These are phyloP conservation scores for Ambastaia sidthimunki DNA, from an alignment of 2,797 vertebrate genomes.

Conservation along the genomic window DNA sequence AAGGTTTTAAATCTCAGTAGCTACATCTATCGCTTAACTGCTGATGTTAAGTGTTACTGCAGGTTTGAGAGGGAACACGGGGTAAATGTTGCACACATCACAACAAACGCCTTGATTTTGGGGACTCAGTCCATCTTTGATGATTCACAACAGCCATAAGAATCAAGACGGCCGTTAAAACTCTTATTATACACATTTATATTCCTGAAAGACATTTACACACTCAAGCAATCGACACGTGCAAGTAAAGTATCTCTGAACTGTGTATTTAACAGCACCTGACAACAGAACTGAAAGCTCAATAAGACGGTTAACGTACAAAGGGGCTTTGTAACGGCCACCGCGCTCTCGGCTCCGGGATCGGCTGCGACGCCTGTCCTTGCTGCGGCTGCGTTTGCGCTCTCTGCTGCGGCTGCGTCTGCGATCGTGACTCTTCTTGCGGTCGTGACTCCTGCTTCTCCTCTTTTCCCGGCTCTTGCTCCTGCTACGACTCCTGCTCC, in stretches of 20 bases:
- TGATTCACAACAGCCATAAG: neutral
- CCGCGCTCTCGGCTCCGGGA: conserved; percentile 87
- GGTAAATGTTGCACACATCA: conserved; percentile 15
- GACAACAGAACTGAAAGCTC: neutral
- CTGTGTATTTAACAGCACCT: neutral
- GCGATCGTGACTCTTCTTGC: conserved; percentile 83
- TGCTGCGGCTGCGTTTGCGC: conserved; percentile 85
- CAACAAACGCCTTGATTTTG: conserved; percentile 24
- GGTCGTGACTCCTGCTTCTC: conserved; percentile 84
- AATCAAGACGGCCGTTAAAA: neutral
- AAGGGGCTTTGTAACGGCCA: conserved; percentile 86
- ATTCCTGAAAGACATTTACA: neutral
- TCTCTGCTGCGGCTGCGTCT: conserved; percentile 88
- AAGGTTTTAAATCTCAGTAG: conserved; percentile 64
- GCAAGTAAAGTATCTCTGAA: neutral
- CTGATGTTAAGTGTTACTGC: neutral
- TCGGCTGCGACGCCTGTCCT: conserved; percentile 84
- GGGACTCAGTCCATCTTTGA: neutral
- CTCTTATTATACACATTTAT: neutral
- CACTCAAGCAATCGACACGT: too few species aligned
- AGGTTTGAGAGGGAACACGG: neutral
- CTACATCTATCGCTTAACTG: conserved; percentile 32
- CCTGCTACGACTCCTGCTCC: conserved; percentile 88
- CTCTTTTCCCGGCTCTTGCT: conserved; percentile 87
- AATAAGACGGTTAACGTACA: conserved; percentile 79